Evolutionary conservation across 2,888 invertebrate genomes (phyloP), one percentile per base, ranked within the genome.

Genomic region (Poecilus cupreus): DNA sequence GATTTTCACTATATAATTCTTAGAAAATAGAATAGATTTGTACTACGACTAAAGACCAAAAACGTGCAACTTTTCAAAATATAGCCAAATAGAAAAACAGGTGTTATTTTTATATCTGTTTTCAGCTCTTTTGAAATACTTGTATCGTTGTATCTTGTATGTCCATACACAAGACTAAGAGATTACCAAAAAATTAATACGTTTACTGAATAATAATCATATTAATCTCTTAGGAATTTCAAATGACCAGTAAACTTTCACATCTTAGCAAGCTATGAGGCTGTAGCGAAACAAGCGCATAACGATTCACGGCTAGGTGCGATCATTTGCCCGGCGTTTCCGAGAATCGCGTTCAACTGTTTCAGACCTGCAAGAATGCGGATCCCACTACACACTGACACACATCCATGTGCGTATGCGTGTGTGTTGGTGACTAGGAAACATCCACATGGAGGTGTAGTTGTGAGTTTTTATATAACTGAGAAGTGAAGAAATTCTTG

Each of bases 351-450:
- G 37, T 11, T 68, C 39, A 60, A 60, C 60, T 60, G 60, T 60
- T 60, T 60, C 76, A 76, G 76, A 76, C 76, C 22, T 54, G 76
- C 18, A 76, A 76, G 76, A 76, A 76, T 76, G 76, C 57, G 76
- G 76, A 76, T 76, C 16, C 57, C 76, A 76, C 74, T 51, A 51
- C 32, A 75, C 32, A 76, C 57, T 26, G 37, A 76, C 76, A 76
- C 37, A 76, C 16, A 54, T 54, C 5, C 54, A 20, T 76, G 37
- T 46, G 18, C 13, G 6, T 32, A 22, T 74, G 26, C n/a, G 60
- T 24, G 10, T 60, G 60, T 60, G n/a, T 22, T 60, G 26, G 60
- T 60, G 26, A 24, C 8, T 26, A 13, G 24, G 3, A 26, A 24
- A 60, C 26, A 11, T n/a, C 11, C 6, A 26, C 26, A 11, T 60